phyloP scores from a whole-genome alignment of 2,888 invertebrate species.

The Amblyjoppa proteus region DNA sequence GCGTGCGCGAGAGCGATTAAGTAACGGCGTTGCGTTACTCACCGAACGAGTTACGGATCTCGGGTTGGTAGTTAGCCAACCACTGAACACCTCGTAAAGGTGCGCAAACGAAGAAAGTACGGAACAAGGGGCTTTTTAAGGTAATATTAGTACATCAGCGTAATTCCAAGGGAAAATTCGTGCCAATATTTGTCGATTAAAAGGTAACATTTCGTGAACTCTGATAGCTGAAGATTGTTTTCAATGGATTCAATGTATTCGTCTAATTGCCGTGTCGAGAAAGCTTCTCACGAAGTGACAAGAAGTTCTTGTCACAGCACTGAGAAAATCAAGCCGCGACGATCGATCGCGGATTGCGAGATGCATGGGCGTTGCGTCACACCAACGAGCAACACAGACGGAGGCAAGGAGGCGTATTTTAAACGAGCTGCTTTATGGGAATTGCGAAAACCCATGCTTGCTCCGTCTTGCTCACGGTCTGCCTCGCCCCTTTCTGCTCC shows the following conservation, averaged over 20 bases:
- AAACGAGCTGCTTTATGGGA: constrained; percentile 67
- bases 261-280: not conserved
- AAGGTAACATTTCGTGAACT: not conserved
- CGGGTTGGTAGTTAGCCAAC: constrained; percentile 66
- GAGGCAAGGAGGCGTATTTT: constrained; percentile 61
- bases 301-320: constrained; percentile 3
- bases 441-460: constrained; percentile 68
- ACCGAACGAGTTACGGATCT: constrained; percentile 71
- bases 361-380: constrained; percentile 71
- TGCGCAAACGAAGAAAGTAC: constrained; percentile 64
- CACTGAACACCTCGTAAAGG: constrained; percentile 65
- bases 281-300: not conserved
- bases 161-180: not conserved
- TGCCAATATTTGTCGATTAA: not conserved
- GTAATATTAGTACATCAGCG: not conserved
- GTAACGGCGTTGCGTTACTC: constrained; percentile 76
- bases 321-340: constrained; percentile 42
- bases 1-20: constrained; percentile 72
- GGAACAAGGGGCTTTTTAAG: not conserved
- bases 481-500: constrained; percentile 12
- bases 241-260: not conserved
- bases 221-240: not conserved
- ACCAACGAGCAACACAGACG: constrained; percentile 30
- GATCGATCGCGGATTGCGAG: constrained; percentile 69
- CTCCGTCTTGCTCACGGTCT: constrained; percentile 24